Percentiles rank a stretch among this genome's conserved stretches.
Evolutionary conservation across 2,888 invertebrate species (phyloP).

Genomic region (Drosophila vallismaia): DNA sequence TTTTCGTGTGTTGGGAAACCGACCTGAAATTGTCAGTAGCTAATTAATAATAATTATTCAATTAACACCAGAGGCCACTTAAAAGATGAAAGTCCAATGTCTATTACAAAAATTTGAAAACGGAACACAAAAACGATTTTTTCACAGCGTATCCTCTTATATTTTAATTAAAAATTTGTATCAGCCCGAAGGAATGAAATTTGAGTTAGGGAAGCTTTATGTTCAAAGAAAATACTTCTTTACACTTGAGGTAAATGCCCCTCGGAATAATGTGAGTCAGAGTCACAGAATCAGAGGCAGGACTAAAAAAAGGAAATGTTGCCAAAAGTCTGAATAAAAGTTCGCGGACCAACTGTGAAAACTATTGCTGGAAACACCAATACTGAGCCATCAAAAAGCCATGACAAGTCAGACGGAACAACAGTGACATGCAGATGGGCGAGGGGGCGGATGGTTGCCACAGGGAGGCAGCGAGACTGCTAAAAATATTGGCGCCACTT

Average conservation of each 20-base stretch:
- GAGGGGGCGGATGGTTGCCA: constrained; percentile 4
- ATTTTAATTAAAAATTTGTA: constrained; percentile 31
- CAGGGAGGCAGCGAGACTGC: constrained; percentile 37
- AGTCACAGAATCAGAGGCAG: constrained; percentile 32
- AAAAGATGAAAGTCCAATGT: constrained; percentile 33
- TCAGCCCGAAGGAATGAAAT: neutral
- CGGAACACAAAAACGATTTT: neutral
- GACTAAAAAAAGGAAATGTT: neutral
- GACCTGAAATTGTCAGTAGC: constrained; percentile 56
- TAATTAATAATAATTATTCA: constrained; percentile 60
- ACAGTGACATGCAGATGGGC: constrained; percentile 24
- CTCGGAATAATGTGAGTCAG: constrained; percentile 23
- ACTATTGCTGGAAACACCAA: constrained; percentile 42
- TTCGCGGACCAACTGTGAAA: constrained; percentile 34
- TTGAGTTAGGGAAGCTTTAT: neutral
- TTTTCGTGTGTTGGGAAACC: constrained; percentile 3
- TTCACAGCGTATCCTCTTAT: neutral
- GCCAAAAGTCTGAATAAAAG: constrained; percentile 34
- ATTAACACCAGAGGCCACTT: constrained; percentile 35
- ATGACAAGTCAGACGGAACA: constrained; percentile 54
- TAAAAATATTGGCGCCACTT: constrained; percentile 68
- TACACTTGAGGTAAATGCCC: constrained; percentile 9
- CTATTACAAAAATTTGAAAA: neutral
- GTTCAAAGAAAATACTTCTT: constrained; percentile 11
- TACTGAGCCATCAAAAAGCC: constrained; percentile 32